These are phyloP conservation scores for Solen grandis DNA, from an alignment of 1,140 invertebrate species.

Conservation along the genomic window DNA sequence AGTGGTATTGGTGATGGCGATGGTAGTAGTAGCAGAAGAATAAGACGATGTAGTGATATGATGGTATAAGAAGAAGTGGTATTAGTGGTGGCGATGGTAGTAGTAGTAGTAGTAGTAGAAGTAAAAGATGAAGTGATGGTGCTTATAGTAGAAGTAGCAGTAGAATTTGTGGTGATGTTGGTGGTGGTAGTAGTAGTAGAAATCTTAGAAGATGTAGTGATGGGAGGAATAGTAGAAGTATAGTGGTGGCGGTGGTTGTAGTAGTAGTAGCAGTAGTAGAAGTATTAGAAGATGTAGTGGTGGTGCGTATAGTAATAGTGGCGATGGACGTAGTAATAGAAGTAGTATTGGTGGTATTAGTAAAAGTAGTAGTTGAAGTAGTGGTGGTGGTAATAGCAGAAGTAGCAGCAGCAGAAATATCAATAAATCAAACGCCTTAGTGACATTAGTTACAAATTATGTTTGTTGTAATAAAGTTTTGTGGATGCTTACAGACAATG, in stretches of 20 bases:
- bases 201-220: background rate
- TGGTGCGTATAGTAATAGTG: background rate
- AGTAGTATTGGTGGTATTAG: background rate
- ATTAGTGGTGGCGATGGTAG: too few relatives aligned
- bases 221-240: background rate
- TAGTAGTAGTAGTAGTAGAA: conserved; percentile 7
- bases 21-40: too few relatives aligned
- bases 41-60: too few relatives aligned
- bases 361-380: too few relatives aligned
- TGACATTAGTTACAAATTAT: too few relatives aligned
- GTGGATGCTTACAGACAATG: too few relatives aligned
- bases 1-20: too few relatives aligned
- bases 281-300: background rate
- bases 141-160: background rate
- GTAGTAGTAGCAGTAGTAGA: background rate
- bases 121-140: background rate
- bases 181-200: background rate
- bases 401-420: conserved; percentile 9
- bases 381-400: too few relatives aligned
- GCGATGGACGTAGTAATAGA: background rate
- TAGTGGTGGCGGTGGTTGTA: background rate
- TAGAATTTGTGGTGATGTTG: background rate
- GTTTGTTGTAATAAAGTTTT: too few relatives aligned
- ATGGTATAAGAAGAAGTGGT: too few relatives aligned
- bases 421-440: too few relatives aligned